Base-by-base conservation (phyloP, 2,797 vertebrate species). In the Sebastes flavidus region DNA sequence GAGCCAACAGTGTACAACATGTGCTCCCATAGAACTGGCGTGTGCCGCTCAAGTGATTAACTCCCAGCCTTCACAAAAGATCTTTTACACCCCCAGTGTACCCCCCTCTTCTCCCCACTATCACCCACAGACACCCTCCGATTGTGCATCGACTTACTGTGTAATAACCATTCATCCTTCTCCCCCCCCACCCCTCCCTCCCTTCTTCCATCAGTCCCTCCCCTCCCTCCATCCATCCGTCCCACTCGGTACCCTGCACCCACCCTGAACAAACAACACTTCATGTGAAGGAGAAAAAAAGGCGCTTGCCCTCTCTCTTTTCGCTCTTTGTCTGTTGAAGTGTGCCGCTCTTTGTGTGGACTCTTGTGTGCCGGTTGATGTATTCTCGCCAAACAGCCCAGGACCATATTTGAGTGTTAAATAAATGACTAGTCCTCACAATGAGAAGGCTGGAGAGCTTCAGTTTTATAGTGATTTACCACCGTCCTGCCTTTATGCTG, bases 31-130 rank as follows among this genome's bases (percentile, higher is more conserved):
- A 91, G 87, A 92, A 90, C 78, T 52, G 93, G 93, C 95, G 94
- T 96, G 95, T 96, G 96, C 95, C 94, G 83, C 94, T 95, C 92
- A 96, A 95, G 95, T 94, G 96, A 96, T 96, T 96, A 96, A 96
- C 94, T 95, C 92, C 76, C 90, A 69, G 89, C 90, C 83, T 81
- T 92, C 88, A 96, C 95, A 96, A 96, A 94, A 90, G 92, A 93
- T 89, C 91, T 89, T 87, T 85, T 81, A 92, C 91, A 77, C 86
- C 85, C 87, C 38, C 56, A 55, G 1, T 71, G 30, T 79, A 72
- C 70, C 68, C 77, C 63, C 74, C 54, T 70, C 36, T 78, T 67
- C 66, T 63, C 70, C 65, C 62, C 78, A 70, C 89, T 86, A 84
- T 88, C 88, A 85, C 86, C 81, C 82, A 29, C 75, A 76, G 56